These are phyloP conservation scores for Gadus chalcogrammus DNA, from an alignment of 2,113 vertebrate species.

Conservation along the genomic window DNA sequence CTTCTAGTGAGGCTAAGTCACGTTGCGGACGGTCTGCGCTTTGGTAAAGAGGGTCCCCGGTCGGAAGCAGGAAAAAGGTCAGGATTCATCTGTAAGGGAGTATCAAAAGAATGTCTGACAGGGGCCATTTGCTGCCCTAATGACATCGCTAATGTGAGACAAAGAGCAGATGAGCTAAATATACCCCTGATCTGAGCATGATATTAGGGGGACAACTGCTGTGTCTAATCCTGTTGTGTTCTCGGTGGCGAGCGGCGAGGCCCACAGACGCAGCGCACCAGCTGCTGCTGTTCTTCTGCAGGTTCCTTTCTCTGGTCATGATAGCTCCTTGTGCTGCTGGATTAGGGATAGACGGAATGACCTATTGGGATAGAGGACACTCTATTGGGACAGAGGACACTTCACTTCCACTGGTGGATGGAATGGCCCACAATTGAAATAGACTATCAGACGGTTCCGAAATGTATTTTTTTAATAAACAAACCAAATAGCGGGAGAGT, in stretches of 20 bases:
- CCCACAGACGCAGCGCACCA: conserved; percentile 57
- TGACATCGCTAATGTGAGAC: conserved; percentile 61
- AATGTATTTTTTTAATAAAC: no score
- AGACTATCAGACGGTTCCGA: no score
- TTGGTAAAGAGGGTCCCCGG: conserved; percentile 15
- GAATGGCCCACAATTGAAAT: no score
- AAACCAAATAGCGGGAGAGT: no score
- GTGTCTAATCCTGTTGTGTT: conserved; percentile 63
- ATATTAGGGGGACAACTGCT: conserved; percentile 61
- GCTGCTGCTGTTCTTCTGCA: conserved; percentile 63
- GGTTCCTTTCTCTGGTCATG: conserved; percentile 47
- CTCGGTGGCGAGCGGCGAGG: conserved; percentile 53
- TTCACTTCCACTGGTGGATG: no score
- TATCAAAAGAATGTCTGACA: conserved; percentile 32
- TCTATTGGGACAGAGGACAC: conserved; percentile 7
- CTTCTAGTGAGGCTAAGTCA: conserved; percentile 33
- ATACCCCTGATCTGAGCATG: conserved; percentile 62
- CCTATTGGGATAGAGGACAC: conserved; percentile 11
- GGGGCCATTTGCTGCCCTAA: conserved; percentile 63
- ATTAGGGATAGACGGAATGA: conserved; percentile 24
- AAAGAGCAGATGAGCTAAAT: conserved; percentile 67
- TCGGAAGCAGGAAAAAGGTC: conserved; percentile 40
- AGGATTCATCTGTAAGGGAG: conserved; percentile 50
- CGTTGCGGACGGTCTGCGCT: no score
- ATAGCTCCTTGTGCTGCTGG: conserved; percentile 50